Evolutionary conservation across 2,113 vertebrate species (phyloP).

Genomic region (Odontophorus gujanensis): DNA sequence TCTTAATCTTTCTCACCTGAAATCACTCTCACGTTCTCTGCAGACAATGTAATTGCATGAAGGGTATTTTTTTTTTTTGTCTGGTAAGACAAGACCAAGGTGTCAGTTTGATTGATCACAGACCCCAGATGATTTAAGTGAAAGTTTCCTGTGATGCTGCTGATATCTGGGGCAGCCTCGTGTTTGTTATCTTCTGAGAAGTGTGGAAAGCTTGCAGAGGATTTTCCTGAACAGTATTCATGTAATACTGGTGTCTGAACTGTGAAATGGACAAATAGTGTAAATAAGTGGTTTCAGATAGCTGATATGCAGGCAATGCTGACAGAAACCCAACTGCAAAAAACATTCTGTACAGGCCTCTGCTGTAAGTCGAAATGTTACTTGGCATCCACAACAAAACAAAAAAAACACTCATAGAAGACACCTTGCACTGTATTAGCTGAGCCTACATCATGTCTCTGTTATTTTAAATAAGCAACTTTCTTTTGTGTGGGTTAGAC

Average conservation of each 20-base stretch:
- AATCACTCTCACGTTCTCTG: not conserved
- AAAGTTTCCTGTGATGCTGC: not conserved
- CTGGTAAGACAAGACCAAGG: not conserved
- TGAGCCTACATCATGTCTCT: not conserved
- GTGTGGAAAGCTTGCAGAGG: not conserved
- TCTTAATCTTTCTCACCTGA: not conserved
- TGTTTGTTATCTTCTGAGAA: not conserved
- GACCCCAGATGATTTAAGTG: not conserved
- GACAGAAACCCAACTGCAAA: not conserved
- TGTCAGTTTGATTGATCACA: not conserved
- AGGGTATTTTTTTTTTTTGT: not conserved
- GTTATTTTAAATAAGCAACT: not conserved
- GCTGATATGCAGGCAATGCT: not conserved
- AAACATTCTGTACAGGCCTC: not conserved
- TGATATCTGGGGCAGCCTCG: not conserved
- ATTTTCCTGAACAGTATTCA: not conserved
- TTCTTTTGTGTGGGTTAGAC: constrained; percentile 16
- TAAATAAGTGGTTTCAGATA: not conserved
- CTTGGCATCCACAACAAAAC: not conserved
- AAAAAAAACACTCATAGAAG: not conserved
- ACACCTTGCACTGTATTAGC: not conserved
- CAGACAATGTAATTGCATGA: not conserved
- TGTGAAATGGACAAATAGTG: not conserved
- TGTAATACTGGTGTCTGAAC: not conserved
- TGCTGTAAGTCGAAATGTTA: not conserved